These are phyloP conservation scores for Actinostola sp. DNA, from an alignment of 92 coral and sea anemone genomes.

Conservation along the genomic window DNA sequence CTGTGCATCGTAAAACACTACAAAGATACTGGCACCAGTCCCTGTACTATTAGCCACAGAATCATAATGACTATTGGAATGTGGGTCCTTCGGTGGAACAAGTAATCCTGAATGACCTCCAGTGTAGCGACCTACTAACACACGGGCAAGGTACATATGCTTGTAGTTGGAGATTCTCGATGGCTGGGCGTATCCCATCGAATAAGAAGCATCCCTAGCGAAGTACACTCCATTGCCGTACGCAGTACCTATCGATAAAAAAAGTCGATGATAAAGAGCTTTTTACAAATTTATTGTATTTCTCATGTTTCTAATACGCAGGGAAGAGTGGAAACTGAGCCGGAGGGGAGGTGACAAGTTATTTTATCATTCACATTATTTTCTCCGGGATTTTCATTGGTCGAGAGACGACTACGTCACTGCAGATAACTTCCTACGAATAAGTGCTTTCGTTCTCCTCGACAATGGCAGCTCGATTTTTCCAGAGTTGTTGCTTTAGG, in stretches of 20 bases:
- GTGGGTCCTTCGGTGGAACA: slow-evolving; percentile 65
- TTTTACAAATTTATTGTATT: not conserved
- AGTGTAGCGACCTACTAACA: slow-evolving; percentile 71
- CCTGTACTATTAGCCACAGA: slow-evolving; percentile 37
- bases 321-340: no score
- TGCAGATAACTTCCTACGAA: no score
- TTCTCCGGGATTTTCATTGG: no score
- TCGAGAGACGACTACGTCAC: no score
- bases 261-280: not conserved
- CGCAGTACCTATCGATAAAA: slow-evolving; percentile 25
- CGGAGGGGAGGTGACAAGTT: no score
- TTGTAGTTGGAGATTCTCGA: slow-evolving; percentile 22
- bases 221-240: slow-evolving; percentile 86
- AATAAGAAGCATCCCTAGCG: slow-evolving; percentile 67
- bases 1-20: slow-evolving; percentile 60
- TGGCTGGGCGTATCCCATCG: slow-evolving; percentile 33
- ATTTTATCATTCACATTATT: no score
- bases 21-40: slow-evolving; percentile 48
- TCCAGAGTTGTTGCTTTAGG: no score
- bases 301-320: not conserved
- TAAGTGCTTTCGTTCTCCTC: no score
- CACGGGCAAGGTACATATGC: slow-evolving; percentile 78
- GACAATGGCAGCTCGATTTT: no score
- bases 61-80: slow-evolving; percentile 25
- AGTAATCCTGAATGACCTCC: slow-evolving; percentile 50